A percentile compares a stretch with the other conserved stretches of the same genome.
These are phyloP conservation scores for Synanthedon vespiformis DNA, from an alignment of 2,888 invertebrate species.

Conservation along the genomic window DNA sequence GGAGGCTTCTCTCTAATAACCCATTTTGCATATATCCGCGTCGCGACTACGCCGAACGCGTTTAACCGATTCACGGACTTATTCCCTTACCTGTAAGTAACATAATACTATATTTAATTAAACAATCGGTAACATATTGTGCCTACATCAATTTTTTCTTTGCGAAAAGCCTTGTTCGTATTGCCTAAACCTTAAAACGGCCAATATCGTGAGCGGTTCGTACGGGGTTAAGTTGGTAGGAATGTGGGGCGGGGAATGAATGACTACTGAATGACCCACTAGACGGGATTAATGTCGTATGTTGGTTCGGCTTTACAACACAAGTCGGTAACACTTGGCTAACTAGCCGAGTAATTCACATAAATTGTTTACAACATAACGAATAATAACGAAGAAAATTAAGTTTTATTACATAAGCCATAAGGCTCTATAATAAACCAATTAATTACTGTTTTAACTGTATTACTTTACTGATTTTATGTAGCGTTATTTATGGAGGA, in stretches of 20 bases:
- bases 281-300: neutral
- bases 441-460: no score
- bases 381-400: no score
- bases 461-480: no score
- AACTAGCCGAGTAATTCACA: no score
- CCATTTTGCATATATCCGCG: constrained; percentile 42
- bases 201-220: constrained; percentile 4
- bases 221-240: constrained; percentile 15
- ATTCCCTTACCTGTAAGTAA: constrained; percentile 38
- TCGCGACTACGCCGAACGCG: constrained; percentile 42
- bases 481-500: neutral
- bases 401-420: no score
- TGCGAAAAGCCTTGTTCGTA: neutral
- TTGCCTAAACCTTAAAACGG: constrained; percentile 12
- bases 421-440: no score
- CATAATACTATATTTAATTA: constrained; percentile 5
- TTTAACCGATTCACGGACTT: constrained; percentile 27
- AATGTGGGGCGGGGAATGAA: constrained; percentile 40
- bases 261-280: constrained; percentile 15
- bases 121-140: neutral
- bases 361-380: no score
- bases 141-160: no score
- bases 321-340: no score
- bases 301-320: no score
- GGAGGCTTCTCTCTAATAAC: constrained; percentile 42